phyloP scores from a whole-genome alignment of 2,888 invertebrate genomes.

The Drosophila phalerata region DNA sequence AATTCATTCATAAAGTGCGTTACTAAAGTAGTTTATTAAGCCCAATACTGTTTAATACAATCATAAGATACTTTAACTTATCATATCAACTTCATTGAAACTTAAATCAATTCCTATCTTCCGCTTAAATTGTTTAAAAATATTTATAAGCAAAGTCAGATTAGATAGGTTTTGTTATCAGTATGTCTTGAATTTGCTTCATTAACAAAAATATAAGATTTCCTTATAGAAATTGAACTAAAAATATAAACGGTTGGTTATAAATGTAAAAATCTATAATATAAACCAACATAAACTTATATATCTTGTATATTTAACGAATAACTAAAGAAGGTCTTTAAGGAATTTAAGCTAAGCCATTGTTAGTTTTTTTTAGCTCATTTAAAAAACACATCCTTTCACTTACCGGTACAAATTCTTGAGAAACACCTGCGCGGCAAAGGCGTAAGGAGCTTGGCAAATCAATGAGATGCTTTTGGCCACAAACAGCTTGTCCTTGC shows the following conservation, averaged over 20 bases:
- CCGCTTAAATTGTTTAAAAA: constrained; percentile 11
- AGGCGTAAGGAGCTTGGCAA: constrained; percentile 95
- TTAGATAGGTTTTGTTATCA: constrained; percentile 26
- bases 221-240: neutral
- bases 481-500: constrained; percentile 97
- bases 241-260: neutral
- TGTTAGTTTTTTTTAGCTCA: neutral
- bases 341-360: neutral
- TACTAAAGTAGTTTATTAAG: too few relatives aligned
- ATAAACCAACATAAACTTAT: too few relatives aligned
- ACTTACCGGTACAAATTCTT: constrained; percentile 93
- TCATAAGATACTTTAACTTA: too few relatives aligned
- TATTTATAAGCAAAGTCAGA: constrained; percentile 6
- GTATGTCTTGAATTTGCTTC: constrained; percentile 4
- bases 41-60: too few relatives aligned
- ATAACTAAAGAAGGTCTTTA: too few relatives aligned
- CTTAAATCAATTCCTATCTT: neutral
- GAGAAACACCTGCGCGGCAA: constrained; percentile 94
- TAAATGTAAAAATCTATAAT: neutral
- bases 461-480: constrained; percentile 97
- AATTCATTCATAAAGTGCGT: too few relatives aligned
- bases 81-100: too few relatives aligned
- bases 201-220: neutral
- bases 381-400: neutral
- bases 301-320: too few relatives aligned